Base-by-base conservation (phyloP, 2,113 vertebrate genomes). In the Baryphthengus martii region DNA sequence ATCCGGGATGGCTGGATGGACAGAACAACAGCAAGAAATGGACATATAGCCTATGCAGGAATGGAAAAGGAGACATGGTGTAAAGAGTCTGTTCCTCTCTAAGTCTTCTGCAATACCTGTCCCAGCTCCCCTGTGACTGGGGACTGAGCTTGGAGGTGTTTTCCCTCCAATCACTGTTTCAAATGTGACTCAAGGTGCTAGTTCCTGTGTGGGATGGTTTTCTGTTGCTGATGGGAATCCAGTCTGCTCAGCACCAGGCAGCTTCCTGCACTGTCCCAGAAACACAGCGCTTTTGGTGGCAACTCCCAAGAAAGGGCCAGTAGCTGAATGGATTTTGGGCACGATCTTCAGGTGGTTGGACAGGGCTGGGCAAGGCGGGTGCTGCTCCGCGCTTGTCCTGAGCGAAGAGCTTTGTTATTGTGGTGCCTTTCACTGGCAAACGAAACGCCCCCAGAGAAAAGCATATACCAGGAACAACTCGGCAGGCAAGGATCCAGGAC, bases 401-500 rank as follows among this genome's bases (percentile, higher is more conserved):
- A 74, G 84, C 86, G 62, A 66, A 78, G 89, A 62, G 91, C 77
- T 91, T 67, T 88, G 93, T 68, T 75, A 21, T 59, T 37, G 44
- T 37, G 47, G 7, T 20, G 71, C 86, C 75, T 88, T 67, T 74
- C 8, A 11, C 63, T 50, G 80, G 72, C 63, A 88, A 28, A 84
- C 31, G 42, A 93, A 87, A 12, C 52, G 49, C 65, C 95, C 93
- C 84, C 84, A 29, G 91, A 94, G 91, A 89, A 89, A 92, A 61
- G 49, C 40, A 47, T 23, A 49, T 2, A 92, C 26, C 70, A 70
- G 62, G 56, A 93, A 62, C 42, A 77, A 31, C 58, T 44, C 90
- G 33, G 84, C 74, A 70, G 93, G 85, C 94, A 89, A 61, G 44
- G 86, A 88, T 87, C 95, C 95, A 96, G 94, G 81, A 53, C 74